These are phyloP conservation scores for Cosmia pyralina DNA, from an alignment of 2,888 invertebrate genomes.

Conservation along the genomic window DNA sequence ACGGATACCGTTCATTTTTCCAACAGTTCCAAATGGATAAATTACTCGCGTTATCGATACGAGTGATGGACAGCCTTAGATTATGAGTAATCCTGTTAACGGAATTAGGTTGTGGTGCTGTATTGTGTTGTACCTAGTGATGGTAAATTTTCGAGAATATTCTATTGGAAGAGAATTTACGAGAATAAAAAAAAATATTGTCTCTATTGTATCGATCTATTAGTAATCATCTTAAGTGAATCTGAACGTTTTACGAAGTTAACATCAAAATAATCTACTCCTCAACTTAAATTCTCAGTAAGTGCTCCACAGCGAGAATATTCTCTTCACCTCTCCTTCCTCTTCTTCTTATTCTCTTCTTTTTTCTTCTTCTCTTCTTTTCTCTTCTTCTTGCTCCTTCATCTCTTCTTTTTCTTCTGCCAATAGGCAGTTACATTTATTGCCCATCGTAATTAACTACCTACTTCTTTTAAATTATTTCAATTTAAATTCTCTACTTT, in stretches of 20 bases:
- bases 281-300: neutral
- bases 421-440: neutral
- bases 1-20: slow-evolving; percentile 81
- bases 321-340: too few species aligned
- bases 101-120: slow-evolving; percentile 68
- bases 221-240: too few species aligned
- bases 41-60: slow-evolving; percentile 82
- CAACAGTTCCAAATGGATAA: slow-evolving; percentile 80
- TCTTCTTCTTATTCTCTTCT: too few species aligned
- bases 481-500: neutral
- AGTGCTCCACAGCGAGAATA: neutral
- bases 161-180: neutral
- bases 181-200: neutral
- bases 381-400: too few species aligned
- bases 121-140: slow-evolving; percentile 42
- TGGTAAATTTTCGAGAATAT: neutral
- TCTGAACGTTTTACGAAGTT: too few species aligned
- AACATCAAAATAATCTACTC: neutral
- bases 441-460: neutral
- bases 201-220: neutral
- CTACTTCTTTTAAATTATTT: neutral
- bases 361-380: too few species aligned
- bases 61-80: slow-evolving; percentile 84
- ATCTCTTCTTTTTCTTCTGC: too few species aligned
- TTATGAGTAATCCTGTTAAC: slow-evolving; percentile 83